phyloP scores from a whole-genome alignment of 2,113 vertebrate genomes.

The Trochalopteron elliotii region DNA sequence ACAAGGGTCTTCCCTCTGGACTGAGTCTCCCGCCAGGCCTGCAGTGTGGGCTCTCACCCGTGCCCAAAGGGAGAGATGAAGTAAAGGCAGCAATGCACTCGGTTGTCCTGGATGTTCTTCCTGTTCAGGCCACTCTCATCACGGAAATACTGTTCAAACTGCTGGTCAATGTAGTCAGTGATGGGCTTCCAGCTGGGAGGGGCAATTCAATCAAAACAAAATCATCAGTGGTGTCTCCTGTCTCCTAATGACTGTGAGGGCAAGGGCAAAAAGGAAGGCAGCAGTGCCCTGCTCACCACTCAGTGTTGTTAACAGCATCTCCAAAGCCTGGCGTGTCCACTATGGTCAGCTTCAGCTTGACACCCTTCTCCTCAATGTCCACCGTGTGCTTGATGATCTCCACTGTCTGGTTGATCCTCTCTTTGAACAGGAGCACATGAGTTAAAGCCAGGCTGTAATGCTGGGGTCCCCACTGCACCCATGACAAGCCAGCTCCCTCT shows the following conservation, averaged over 20 bases:
- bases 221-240: neutral
- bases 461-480: neutral
- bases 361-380: conserved; percentile 98
- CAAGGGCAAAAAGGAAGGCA: neutral
- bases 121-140: conserved; percentile 96
- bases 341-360: conserved; percentile 97
- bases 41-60: conserved; percentile 75
- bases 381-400: conserved; percentile 98
- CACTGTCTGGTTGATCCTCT: conserved; percentile 95
- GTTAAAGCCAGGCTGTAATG: neutral
- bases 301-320: conserved; percentile 96
- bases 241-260: neutral
- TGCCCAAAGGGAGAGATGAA: conserved; percentile 98
- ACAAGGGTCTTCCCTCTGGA: neutral
- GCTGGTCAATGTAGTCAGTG: conserved; percentile 97
- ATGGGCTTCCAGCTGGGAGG: conserved; percentile 91
- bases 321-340: conserved; percentile 97
- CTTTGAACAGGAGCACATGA: conserved; percentile 58
- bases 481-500: neutral
- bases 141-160: conserved; percentile 98
- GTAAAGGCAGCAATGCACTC: conserved; percentile 98
- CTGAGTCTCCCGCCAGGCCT: neutral
- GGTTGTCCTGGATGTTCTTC: conserved; percentile 97
- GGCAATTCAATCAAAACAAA: neutral
- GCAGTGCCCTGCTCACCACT: conserved; percentile 83